These are phyloP conservation scores for Napeogenes inachia DNA, from an alignment of 2,888 invertebrate genomes.

Conservation along the genomic window DNA sequence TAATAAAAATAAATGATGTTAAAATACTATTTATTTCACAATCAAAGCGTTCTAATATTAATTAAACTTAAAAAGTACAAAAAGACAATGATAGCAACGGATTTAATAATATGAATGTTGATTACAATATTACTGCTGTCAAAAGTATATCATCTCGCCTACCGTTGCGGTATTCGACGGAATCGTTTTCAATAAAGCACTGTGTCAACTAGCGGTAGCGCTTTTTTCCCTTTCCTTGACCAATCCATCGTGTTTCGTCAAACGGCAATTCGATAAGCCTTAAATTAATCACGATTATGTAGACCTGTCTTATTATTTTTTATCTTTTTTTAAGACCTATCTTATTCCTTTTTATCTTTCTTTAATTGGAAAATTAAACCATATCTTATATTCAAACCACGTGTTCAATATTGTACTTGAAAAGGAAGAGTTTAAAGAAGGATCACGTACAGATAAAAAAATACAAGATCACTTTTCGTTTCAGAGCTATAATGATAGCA, in stretches of 20 bases:
- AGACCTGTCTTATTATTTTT: conserved; percentile 32
- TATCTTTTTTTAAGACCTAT: conserved; percentile 12
- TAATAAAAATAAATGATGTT: too few relatives aligned
- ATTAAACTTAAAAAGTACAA: too few relatives aligned
- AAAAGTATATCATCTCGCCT: conserved; percentile 36
- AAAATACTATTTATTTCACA: too few relatives aligned
- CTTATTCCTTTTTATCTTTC: not conserved
- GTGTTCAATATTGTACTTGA: conserved; percentile 32
- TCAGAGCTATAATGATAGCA: conserved; percentile 52
- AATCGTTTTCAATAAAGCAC: conserved; percentile 70
- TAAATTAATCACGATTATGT: conserved; percentile 38
- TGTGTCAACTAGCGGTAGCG: conserved; percentile 73
- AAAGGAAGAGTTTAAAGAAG: conserved; percentile 54
- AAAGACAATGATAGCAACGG: too few relatives aligned
- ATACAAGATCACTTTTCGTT: conserved; percentile 56
- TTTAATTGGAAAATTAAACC: not conserved
- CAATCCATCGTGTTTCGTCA: conserved; percentile 47
- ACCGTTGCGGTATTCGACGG: conserved; percentile 57
- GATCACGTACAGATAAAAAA: conserved; percentile 40
- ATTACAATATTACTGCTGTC: not conserved
- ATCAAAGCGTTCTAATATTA: too few relatives aligned
- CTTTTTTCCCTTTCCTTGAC: conserved; percentile 56
- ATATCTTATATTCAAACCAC: conserved; percentile 2
- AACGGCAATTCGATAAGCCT: conserved; percentile 53
- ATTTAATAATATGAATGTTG: too few relatives aligned